Conservation (phyloP, 2,797 vertebrate species). For the Protonibea diacanthus region DNA sequence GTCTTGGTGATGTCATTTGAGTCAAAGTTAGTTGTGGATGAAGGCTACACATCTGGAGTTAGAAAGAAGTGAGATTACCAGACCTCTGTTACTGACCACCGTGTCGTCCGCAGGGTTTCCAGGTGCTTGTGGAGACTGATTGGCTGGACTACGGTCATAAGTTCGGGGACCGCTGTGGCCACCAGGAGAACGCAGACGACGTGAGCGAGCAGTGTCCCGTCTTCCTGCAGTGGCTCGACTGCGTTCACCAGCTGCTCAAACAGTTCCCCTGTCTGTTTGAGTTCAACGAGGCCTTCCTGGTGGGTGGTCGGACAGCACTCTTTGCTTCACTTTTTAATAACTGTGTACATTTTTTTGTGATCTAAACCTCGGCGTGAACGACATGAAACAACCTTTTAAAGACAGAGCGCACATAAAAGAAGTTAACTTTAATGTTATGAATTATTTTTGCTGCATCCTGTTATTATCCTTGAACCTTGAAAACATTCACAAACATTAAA, state of each 20-base stretch:
- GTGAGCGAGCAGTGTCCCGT: conserved; percentile 98
- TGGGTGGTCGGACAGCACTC: conserved; percentile 74
- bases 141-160: conserved; percentile 99
- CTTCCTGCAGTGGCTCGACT: conserved; percentile 99
- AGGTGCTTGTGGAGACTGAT: conserved; percentile 96
- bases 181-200: conserved; percentile 96
- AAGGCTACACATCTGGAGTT: background rate
- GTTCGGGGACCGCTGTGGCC: conserved; percentile 98
- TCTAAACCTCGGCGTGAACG: background rate
- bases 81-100: background rate
- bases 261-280: conserved; percentile 99
- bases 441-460: background rate
- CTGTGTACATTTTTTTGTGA: background rate
- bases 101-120: conserved; percentile 90
- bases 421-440: background rate
- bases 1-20: background rate
- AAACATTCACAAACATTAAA: no score
- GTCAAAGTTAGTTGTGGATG: no score
- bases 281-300: conserved; percentile 98
- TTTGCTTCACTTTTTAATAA: background rate
- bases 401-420: background rate
- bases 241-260: conserved; percentile 96
- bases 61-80: background rate
- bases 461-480: background rate
- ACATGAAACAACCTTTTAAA: background rate